A percentile compares a stretch with the other conserved stretches of the same genome.
phyloP scores from a whole-genome alignment of 2,888 invertebrate species.

The Lissocephala sabroskyi region DNA sequence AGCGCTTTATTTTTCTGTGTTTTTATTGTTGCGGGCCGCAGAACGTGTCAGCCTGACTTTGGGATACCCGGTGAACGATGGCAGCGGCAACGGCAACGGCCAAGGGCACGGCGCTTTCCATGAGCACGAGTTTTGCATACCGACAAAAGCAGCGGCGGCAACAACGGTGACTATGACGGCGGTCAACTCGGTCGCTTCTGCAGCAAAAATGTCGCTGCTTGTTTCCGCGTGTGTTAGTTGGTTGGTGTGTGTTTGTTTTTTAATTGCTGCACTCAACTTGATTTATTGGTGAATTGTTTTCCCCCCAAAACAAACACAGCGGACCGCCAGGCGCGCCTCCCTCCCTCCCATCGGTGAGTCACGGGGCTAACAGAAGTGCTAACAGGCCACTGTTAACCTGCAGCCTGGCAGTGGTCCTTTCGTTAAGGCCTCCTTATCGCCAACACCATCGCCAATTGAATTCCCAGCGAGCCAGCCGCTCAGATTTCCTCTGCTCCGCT shows the following conservation, averaged over 20 bases:
- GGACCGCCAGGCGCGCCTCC: not conserved
- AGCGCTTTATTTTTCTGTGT: constrained; percentile 32
- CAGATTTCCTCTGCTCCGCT: too few relatives aligned
- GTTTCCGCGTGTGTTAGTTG: constrained; percentile 19
- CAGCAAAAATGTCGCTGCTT: constrained; percentile 37
- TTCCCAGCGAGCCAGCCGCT: constrained; percentile 5
- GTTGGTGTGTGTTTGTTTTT: constrained; percentile 29
- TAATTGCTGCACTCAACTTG: constrained; percentile 63
- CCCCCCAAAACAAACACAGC: not conserved
- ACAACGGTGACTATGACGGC: too few relatives aligned
- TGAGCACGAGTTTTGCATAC: constrained; percentile 66
- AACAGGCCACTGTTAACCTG: constrained; percentile 41
- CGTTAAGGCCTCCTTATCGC: too few relatives aligned
- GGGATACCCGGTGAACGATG: constrained; percentile 31
- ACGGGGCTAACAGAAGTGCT: constrained; percentile 1
- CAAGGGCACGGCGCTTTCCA: constrained; percentile 58
- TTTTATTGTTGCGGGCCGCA: constrained; percentile 21
- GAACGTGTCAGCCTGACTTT: constrained; percentile 59
- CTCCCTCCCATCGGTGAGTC: constrained; percentile 3
- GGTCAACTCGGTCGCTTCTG: constrained; percentile 13
- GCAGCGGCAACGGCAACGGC: constrained; percentile 17
- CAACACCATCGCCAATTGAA: constrained; percentile 55
- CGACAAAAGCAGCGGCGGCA: constrained; percentile 41
- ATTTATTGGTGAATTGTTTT: constrained; percentile 64
- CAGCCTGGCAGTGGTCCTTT: constrained; percentile 9